phyloP scores from a whole-genome alignment of 2,113 vertebrate genomes.

The Gavia stellata region DNA sequence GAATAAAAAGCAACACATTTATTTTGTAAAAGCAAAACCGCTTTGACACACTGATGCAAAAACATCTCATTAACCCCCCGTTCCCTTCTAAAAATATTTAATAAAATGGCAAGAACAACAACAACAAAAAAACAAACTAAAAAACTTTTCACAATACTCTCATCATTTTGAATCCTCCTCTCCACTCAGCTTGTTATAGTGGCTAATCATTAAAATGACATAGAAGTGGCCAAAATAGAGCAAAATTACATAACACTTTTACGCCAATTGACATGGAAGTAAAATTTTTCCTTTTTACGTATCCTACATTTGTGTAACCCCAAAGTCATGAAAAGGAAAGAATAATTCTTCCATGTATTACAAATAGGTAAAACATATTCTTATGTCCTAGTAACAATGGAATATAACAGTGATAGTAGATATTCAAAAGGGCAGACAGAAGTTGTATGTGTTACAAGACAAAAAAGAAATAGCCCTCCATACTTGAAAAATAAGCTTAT shows the following conservation, averaged over 20 bases:
- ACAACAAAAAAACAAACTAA: neutral
- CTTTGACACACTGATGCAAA: constrained; percentile 5
- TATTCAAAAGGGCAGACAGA: neutral
- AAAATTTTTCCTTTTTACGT: neutral
- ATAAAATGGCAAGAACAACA: neutral
- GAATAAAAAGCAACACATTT: constrained; percentile 26
- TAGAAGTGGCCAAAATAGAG: neutral
- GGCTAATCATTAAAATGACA: neutral
- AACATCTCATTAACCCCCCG: neutral
- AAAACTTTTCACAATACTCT: neutral
- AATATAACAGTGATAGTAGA: neutral
- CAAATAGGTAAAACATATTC: neutral
- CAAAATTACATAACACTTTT: neutral
- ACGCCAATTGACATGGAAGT: neutral
- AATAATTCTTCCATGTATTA: neutral
- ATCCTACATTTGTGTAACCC: neutral
- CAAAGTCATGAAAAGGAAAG: neutral
- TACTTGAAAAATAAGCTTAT: neutral
- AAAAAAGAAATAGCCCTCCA: neutral
- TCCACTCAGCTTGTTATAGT: neutral
- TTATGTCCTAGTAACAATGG: neutral
- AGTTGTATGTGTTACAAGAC: neutral
- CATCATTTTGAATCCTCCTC: neutral
- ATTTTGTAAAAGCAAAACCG: neutral
- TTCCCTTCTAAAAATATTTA: neutral